Percentiles rank a stretch among this genome's conserved stretches.
Conservation (phyloP, 2,113 vertebrate genomes). For the Barnardius zonarius region DNA sequence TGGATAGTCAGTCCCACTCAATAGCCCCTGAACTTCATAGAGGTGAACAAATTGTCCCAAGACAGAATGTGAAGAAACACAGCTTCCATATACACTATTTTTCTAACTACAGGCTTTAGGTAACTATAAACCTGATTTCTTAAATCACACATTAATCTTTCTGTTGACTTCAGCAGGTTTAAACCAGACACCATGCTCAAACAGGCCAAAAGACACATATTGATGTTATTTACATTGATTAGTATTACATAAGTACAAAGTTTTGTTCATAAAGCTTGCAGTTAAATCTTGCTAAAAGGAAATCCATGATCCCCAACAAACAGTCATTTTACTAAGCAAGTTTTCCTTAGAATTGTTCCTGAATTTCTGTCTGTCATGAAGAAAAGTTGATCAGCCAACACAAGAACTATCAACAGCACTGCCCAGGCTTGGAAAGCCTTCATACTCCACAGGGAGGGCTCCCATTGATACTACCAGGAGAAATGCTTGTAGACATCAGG, state of each 20-base stretch:
- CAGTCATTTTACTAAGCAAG: background rate
- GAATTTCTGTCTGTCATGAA: background rate
- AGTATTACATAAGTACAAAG: background rate
- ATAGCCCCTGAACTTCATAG: background rate
- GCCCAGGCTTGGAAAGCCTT: background rate
- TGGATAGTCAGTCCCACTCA: background rate
- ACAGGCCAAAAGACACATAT: background rate
- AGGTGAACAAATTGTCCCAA: background rate
- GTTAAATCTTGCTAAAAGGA: background rate
- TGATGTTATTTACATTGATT: background rate
- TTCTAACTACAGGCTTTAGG: background rate
- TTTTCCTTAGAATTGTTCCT: background rate
- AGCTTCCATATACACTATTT: background rate
- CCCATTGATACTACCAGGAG: background rate
- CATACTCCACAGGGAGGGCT: background rate
- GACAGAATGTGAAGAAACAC: background rate
- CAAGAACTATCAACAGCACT: background rate
- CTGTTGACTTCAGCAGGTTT: background rate
- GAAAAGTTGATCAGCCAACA: background rate
- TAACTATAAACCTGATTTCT: background rate
- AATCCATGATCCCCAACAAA: background rate
- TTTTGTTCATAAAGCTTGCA: background rate
- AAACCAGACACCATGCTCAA: background rate
- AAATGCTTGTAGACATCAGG: constrained; percentile 16
- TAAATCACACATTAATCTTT: background rate